These are phyloP conservation scores for Cryptotermes secundus DNA, from an alignment of 1,140 invertebrate genomes.

Conservation along the genomic window DNA sequence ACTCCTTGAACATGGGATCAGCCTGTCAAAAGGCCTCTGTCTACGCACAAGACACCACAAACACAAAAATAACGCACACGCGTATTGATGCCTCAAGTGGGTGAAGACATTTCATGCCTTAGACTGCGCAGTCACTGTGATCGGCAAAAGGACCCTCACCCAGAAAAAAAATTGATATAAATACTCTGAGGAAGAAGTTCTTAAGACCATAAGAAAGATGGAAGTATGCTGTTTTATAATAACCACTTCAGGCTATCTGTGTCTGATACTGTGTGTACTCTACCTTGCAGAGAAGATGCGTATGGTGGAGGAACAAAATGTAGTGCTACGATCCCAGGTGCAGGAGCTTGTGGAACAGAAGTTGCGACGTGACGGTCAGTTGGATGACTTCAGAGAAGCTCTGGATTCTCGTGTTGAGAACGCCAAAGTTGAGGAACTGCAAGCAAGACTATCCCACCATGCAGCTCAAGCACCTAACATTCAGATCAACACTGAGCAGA, in stretches of 20 bases:
- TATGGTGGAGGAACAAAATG: conserved; percentile 52
- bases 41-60: too few species aligned
- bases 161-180: too few species aligned
- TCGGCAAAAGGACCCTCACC: too few species aligned
- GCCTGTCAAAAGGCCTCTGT: too few species aligned
- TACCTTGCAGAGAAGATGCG: conserved; percentile 49
- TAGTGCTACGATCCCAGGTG: conserved; percentile 57
- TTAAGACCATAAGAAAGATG: too few species aligned
- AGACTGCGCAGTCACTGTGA: too few species aligned
- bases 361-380: conserved; percentile 56
- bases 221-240: background rate
- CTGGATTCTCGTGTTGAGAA: conserved; percentile 69
- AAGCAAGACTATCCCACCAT: conserved; percentile 51
- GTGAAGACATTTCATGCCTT: too few species aligned
- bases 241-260: background rate
- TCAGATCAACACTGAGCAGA: conserved; percentile 49
- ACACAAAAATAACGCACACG: too few species aligned
- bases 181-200: too few species aligned
- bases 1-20: too few species aligned
- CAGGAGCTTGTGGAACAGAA: conserved; percentile 63
- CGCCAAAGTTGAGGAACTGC: conserved; percentile 57
- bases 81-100: too few species aligned
- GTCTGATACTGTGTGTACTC: conserved; percentile 20
- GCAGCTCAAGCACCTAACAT: conserved; percentile 46
- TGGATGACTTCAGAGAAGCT: conserved; percentile 64